Conservation (phyloP, 2,888 invertebrate genomes). For the Sinelater perroti region DNA sequence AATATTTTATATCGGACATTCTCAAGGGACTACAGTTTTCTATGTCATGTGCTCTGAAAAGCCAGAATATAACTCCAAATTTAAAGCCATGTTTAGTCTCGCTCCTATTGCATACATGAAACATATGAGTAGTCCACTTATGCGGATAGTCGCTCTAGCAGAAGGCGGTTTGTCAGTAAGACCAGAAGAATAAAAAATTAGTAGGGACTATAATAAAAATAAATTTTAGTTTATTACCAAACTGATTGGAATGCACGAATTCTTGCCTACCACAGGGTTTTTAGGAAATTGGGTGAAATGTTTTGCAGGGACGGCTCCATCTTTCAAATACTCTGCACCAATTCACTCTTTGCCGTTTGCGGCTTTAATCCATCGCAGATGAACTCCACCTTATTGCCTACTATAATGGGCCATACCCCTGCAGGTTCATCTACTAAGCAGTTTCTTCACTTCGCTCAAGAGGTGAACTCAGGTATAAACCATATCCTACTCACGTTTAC, state of each 20-base stretch:
- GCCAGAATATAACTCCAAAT: constrained; percentile 65
- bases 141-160: constrained; percentile 24
- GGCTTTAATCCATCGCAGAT: constrained; percentile 69
- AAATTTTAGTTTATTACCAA: constrained; percentile 47
- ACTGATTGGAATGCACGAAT: constrained; percentile 67
- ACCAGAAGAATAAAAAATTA: background rate
- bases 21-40: constrained; percentile 68
- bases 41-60: constrained; percentile 64
- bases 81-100: constrained; percentile 64
- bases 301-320: constrained; percentile 66
- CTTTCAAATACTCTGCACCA: constrained; percentile 70
- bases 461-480: constrained; percentile 36
- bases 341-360: constrained; percentile 71
- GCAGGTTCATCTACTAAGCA: constrained; percentile 44
- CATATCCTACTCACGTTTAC: too few species aligned
- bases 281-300: constrained; percentile 62
- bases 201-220: background rate
- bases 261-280: constrained; percentile 67
- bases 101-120: constrained; percentile 64
- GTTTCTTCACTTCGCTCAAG: constrained; percentile 44
- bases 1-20: constrained; percentile 69
- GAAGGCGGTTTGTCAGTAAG: background rate
- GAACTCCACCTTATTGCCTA: constrained; percentile 53
- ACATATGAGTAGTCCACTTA: constrained; percentile 60
- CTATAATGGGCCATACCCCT: constrained; percentile 42